phyloP scores from a whole-genome alignment of 1,140 invertebrate species.

The Trinorchestia longiramus region DNA sequence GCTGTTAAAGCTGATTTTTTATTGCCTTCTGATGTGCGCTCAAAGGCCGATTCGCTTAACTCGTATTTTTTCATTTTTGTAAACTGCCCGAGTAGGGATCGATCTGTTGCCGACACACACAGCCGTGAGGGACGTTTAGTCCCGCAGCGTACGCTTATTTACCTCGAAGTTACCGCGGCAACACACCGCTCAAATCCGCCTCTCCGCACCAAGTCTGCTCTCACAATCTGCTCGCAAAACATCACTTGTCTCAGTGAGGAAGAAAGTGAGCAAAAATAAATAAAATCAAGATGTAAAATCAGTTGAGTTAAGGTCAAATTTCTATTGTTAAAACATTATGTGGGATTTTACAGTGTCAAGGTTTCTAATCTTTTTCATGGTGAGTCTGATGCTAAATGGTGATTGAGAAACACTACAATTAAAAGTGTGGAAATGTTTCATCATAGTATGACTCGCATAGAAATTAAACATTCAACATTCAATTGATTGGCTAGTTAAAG shows the following conservation, averaged over 20 bases:
- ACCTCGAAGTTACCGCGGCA: background rate
- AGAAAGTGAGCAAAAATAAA: background rate
- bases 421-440: no score
- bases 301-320: no score
- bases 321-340: no score
- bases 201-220: background rate
- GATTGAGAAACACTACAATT: no score
- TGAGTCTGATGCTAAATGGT: no score
- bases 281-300: background rate
- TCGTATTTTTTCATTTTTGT: background rate
- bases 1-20: background rate
- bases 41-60: background rate
- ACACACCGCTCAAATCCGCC: background rate
- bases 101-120: background rate
- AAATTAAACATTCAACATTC: no score
- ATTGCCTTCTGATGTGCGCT: background rate
- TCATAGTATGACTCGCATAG: no score
- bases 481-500: no score
- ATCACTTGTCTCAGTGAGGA: background rate
- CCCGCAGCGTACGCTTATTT: background rate
- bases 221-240: no score
- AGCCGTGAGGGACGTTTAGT: background rate
- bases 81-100: background rate
- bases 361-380: no score
- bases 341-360: no score